Base-by-base conservation (phyloP, 2,113 vertebrate genomes). In the Pangasianodon gigas region DNA sequence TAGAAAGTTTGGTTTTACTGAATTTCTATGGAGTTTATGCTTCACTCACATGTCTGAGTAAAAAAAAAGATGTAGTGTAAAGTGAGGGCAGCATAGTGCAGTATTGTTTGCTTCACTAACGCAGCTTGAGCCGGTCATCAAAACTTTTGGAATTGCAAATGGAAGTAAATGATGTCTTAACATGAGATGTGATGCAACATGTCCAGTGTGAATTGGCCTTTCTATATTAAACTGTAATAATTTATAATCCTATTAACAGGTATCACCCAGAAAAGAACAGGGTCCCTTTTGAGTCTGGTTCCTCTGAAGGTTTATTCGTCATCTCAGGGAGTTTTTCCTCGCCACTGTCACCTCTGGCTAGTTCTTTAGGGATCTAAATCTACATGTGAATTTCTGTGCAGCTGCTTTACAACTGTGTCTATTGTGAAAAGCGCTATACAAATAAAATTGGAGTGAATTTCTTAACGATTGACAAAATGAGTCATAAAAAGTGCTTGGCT, bases 401-500 rank as follows among this genome's bases (percentile, higher is more conserved):
- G 37, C 60, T 65, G 41, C 58, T 67, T n/a, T 65, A 10, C 13
- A 44, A 29, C 41, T 48, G 56, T 3, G 60, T 46, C 14, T 48
- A 16, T 18, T 85, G 37, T 85, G 65, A n/a, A 85, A 85, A n/a
- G 24, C 24, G 0, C 24, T 67, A 7, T 3, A 9, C 84, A 16
- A 8, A 29, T 48, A 18, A 48, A 86, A 69, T 13, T 6, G 62
- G 69, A 69, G 6, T 32, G 84, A 67, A 52, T 32, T 69, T 85
- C 84, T 74, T 62, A 84, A 84, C 37, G 37, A 92, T 89, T 91
- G 79, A 91, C 86, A 88, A 90, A 92, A 83, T 89, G 93, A 94
- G 88, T 95, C 93, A 93, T 93, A 89, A 84, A 92, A 90, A 77
- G 86, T 75, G 51, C 21, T 58, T 87, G 88, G 92, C 93, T 93